Evolutionary conservation across 2,797 vertebrate genomes (phyloP).

Genomic region (Nasua narica): DNA sequence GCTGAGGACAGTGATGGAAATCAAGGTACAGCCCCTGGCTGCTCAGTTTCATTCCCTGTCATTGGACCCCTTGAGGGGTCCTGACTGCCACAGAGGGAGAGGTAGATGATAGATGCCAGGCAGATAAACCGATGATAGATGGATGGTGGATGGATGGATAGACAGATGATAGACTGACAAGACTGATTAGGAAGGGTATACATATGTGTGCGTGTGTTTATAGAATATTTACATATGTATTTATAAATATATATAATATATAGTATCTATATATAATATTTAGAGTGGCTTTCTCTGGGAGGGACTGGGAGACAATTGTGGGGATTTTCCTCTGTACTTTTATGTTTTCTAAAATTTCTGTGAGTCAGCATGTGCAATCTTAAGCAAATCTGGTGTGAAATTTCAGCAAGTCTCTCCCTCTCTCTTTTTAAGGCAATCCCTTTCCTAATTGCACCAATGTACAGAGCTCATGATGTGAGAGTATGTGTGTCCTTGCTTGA

Average conservation of each 20-base stretch:
- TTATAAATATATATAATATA: neutral
- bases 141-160: neutral
- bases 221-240: neutral
- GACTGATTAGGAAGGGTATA: neutral
- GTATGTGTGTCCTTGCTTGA: neutral
- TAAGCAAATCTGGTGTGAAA: neutral
- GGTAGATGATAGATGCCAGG: neutral
- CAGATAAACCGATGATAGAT: neutral
- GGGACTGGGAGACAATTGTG: neutral
- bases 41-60: neutral
- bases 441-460: neutral
- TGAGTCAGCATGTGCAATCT: neutral
- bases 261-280: neutral
- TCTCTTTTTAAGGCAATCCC: neutral
- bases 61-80: neutral
- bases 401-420: neutral
- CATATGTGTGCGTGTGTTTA: neutral
- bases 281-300: neutral
- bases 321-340: neutral
- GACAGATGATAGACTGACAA: neutral
- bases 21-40: neutral
- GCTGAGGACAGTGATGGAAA: neutral
- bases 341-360: neutral
- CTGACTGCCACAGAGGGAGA: neutral
- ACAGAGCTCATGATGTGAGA: too few relatives aligned